These are phyloP conservation scores for Pseudois nayaur DNA, from an alignment of 2,113 vertebrate species.

Conservation along the genomic window DNA sequence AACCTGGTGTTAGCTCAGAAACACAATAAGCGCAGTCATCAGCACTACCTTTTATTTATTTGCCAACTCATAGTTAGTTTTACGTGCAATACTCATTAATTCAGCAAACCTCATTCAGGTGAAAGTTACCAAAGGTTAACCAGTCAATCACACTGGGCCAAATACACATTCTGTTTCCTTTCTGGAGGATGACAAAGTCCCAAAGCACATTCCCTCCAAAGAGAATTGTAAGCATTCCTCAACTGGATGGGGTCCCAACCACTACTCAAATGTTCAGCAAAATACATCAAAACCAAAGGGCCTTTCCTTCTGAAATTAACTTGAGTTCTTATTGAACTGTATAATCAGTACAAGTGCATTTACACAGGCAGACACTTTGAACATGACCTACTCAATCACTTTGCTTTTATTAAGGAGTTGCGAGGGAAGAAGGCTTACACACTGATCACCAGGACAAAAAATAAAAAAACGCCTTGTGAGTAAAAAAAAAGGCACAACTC, in stretches of 20 bases:
- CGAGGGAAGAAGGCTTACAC: constrained; percentile 58
- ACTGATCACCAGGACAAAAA: constrained; percentile 47
- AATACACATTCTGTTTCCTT: constrained; percentile 42
- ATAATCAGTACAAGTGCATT: constrained; percentile 36
- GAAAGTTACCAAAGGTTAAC: constrained; percentile 45
- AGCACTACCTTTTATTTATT: constrained; percentile 62
- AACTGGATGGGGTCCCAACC: not conserved
- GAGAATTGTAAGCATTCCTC: constrained; percentile 2
- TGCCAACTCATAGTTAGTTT: constrained; percentile 56
- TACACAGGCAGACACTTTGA: constrained; percentile 49
- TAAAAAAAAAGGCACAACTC: constrained; percentile 72
- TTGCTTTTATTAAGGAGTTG: constrained; percentile 61
- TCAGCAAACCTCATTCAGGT: constrained; percentile 47
- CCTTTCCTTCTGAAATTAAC: constrained; percentile 20
- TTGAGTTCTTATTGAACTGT: not conserved
- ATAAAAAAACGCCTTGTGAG: constrained; percentile 50
- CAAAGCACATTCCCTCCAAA: constrained; percentile 8
- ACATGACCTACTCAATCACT: constrained; percentile 39
- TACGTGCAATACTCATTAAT: constrained; percentile 42
- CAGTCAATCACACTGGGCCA: constrained; percentile 23
- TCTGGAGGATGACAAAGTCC: constrained; percentile 29
- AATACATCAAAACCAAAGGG: constrained; percentile 12
- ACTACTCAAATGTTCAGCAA: not conserved
- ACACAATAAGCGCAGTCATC: constrained; percentile 45
- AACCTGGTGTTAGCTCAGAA: constrained; percentile 51